Percentiles rank a stretch among this genome's conserved stretches.
phyloP scores from a whole-genome alignment of 1,140 invertebrate species.

The Parapsyche elsis region DNA sequence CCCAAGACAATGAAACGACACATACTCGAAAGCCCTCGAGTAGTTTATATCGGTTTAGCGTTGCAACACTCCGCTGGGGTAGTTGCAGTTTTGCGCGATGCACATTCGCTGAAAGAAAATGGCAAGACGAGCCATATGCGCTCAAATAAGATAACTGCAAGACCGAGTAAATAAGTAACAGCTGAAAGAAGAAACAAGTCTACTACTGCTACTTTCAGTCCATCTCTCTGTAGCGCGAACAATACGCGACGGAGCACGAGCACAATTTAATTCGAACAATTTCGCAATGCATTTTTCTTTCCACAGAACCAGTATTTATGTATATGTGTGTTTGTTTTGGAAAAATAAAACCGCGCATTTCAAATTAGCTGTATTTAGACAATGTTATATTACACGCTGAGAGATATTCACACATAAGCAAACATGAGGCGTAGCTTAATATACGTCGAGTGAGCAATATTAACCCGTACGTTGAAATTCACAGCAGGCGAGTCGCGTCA shows the following conservation, averaged over 20 bases:
- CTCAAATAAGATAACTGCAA: neutral
- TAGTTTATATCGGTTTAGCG: conserved; percentile 28
- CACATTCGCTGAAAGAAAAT: neutral
- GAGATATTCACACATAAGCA: no score
- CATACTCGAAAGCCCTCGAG: neutral
- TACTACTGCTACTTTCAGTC: neutral
- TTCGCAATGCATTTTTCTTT: neutral
- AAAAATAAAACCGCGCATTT: no score
- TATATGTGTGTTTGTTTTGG: no score
- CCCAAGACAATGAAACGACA: neutral
- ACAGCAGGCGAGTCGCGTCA: no score
- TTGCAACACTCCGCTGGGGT: neutral
- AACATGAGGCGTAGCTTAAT: no score
- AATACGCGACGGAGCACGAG: neutral
- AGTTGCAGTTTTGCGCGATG: neutral
- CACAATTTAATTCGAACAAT: conserved; percentile 20
- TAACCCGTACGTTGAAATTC: no score
- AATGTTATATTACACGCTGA: no score
- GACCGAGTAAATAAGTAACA: conserved; percentile 25
- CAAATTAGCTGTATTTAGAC: no score
- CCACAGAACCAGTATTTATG: neutral
- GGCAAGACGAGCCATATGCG: neutral
- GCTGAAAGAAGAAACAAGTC: conserved; percentile 12
- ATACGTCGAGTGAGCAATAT: no score
- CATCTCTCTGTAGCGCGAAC: neutral